Percentiles rank a stretch among this genome's conserved stretches.
Evolutionary conservation across 2,888 invertebrate genomes (phyloP).

Genomic region (Vanessa cardui): DNA sequence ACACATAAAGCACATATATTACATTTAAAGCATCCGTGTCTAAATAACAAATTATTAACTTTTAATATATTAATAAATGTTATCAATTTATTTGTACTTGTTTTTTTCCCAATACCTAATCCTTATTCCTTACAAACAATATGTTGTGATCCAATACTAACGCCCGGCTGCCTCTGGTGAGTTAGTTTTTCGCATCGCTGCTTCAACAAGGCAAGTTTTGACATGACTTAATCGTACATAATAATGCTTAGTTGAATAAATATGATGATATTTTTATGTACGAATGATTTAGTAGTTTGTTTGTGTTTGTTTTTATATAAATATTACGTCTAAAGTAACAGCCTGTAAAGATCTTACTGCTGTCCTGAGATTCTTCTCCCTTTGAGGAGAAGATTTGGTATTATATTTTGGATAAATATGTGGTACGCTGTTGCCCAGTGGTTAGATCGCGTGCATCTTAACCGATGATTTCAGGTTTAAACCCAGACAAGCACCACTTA

Average conservation of each 20-base stretch:
- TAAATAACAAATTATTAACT: background rate
- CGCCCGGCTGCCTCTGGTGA: conserved; percentile 43
- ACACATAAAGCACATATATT: too few species aligned
- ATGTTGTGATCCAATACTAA: conserved; percentile 40
- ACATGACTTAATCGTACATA: conserved; percentile 33
- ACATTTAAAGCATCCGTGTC: too few species aligned
- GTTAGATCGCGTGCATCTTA: too few species aligned
- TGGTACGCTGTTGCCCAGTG: too few species aligned
- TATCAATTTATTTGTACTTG: conserved; percentile 15
- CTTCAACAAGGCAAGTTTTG: conserved; percentile 34
- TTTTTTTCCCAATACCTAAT: conserved; percentile 21
- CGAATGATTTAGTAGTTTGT: background rate
- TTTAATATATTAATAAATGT: background rate
- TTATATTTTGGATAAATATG: too few species aligned
- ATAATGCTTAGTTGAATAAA: conserved; percentile 22
- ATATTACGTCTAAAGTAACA: too few species aligned
- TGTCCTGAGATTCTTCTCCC: too few species aligned
- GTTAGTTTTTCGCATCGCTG: conserved; percentile 37
- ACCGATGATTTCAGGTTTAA: too few species aligned
- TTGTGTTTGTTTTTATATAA: background rate
- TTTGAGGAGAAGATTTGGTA: too few species aligned
- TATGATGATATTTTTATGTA: conserved; percentile 20
- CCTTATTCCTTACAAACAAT: conserved; percentile 15
- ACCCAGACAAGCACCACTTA: too few species aligned
- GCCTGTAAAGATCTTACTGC: too few species aligned